Evolutionary conservation across 2,888 invertebrate species (phyloP).

Genomic region (Xestia ashworthii): DNA sequence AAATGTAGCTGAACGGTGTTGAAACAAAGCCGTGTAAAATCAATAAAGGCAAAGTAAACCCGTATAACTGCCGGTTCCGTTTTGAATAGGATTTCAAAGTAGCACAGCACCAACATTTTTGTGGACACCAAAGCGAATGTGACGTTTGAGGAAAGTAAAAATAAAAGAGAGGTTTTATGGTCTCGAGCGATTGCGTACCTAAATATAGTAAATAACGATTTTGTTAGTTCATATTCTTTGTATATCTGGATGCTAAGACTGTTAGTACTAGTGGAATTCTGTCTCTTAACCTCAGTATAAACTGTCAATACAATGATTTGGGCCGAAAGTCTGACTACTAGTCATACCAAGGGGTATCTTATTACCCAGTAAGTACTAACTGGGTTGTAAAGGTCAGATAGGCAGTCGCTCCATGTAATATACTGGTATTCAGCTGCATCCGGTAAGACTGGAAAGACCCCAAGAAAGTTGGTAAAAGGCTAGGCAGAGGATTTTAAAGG

Average conservation of each 20-base stretch:
- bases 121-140: conserved; percentile 47
- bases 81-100: conserved; percentile 58
- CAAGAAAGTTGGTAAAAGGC: too few species aligned
- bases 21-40: conserved; percentile 53
- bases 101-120: conserved; percentile 47
- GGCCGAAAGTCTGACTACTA: too few species aligned
- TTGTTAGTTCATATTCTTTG: not conserved
- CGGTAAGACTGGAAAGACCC: too few species aligned
- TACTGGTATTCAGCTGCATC: too few species aligned
- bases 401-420: too few species aligned
- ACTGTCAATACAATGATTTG: not conserved
- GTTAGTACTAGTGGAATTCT: not conserved
- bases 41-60: conserved; percentile 62
- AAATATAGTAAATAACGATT: conserved; percentile 8
- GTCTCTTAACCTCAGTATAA: not conserved
- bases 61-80: conserved; percentile 52
- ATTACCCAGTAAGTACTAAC: too few species aligned
- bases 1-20: conserved; percentile 39
- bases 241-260: not conserved
- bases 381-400: too few species aligned
- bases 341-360: too few species aligned
- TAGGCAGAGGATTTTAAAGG: too few species aligned
- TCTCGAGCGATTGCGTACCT: conserved; percentile 19
- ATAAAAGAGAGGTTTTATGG: conserved; percentile 43
- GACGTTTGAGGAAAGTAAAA: conserved; percentile 38